Conservation (phyloP, 1,140 invertebrate species). For the Lycorma delicatula region DNA sequence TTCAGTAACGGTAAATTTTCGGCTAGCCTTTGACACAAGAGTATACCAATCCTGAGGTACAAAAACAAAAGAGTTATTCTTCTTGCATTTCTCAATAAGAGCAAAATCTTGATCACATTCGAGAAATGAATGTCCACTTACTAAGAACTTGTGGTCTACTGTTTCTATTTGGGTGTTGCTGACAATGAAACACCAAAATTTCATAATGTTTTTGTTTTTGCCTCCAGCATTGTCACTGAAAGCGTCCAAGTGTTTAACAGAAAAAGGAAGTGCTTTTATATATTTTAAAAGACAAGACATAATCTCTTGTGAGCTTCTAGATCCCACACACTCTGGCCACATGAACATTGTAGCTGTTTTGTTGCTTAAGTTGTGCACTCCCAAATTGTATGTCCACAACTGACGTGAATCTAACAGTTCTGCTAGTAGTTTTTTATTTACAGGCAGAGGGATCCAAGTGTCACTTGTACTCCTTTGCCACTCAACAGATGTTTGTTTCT, state of each 20-base stretch:
- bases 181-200: constrained; percentile 24
- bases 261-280: constrained; percentile 10
- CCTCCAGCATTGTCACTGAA: constrained; percentile 18
- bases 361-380: constrained; percentile 20
- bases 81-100: constrained; percentile 14
- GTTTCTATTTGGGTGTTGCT: constrained; percentile 19
- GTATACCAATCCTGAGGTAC: constrained; percentile 2
- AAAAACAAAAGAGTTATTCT: neutral
- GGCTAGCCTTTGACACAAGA: too few species aligned
- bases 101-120: constrained; percentile 23
- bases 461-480: too few species aligned
- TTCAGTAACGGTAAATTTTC: too few species aligned
- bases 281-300: constrained; percentile 22
- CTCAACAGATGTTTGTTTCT: too few species aligned
- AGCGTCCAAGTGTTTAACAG: constrained; percentile 9
- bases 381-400: too few species aligned
- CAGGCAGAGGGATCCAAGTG: too few species aligned
- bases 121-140: constrained; percentile 21
- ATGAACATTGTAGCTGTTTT: constrained; percentile 19
- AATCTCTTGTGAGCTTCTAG: constrained; percentile 20
- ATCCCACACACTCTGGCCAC: constrained; percentile 21
- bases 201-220: constrained; percentile 18
- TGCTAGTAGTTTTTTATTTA: too few species aligned
- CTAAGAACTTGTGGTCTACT: constrained; percentile 22
- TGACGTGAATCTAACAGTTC: too few species aligned